phyloP scores from a whole-genome alignment of 2,888 invertebrate genomes.

The Caradrina clavipalpis region DNA sequence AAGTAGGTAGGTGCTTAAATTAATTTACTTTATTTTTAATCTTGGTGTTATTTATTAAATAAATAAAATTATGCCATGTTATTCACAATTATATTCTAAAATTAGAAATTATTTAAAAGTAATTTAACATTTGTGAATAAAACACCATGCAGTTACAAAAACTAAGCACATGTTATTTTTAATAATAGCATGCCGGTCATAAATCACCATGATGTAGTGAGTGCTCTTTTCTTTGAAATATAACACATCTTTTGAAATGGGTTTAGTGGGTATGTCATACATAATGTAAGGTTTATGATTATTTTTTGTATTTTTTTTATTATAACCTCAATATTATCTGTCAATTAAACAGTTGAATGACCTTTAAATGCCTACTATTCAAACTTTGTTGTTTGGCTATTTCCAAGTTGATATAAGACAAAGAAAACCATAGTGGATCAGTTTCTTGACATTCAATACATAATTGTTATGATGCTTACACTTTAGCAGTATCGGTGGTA shows the following conservation, averaged over 20 bases:
- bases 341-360: slow-evolving; percentile 29
- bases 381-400: slow-evolving; percentile 7
- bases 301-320: slow-evolving; percentile 14
- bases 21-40: neutral
- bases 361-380: slow-evolving; percentile 8
- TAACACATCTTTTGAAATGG: slow-evolving; percentile 15
- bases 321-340: slow-evolving; percentile 36
- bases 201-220: neutral
- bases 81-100: neutral
- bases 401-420: slow-evolving; percentile 34
- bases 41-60: neutral
- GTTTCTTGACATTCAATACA: slow-evolving; percentile 34
- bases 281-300: neutral
- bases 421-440: slow-evolving; percentile 27
- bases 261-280: neutral
- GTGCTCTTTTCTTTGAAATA: neutral
- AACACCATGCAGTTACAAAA: slow-evolving; percentile 6
- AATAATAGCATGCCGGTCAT: neutral
- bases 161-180: slow-evolving; percentile 23
- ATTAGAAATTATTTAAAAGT: too few species aligned
- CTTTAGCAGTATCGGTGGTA: slow-evolving; percentile 4
- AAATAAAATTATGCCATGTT: neutral
- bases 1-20: too few species aligned
- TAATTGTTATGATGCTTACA: slow-evolving; percentile 31
- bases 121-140: slow-evolving; percentile 1